These are phyloP conservation scores for Atherix ibis DNA, from an alignment of 2,888 invertebrate species.

Conservation along the genomic window DNA sequence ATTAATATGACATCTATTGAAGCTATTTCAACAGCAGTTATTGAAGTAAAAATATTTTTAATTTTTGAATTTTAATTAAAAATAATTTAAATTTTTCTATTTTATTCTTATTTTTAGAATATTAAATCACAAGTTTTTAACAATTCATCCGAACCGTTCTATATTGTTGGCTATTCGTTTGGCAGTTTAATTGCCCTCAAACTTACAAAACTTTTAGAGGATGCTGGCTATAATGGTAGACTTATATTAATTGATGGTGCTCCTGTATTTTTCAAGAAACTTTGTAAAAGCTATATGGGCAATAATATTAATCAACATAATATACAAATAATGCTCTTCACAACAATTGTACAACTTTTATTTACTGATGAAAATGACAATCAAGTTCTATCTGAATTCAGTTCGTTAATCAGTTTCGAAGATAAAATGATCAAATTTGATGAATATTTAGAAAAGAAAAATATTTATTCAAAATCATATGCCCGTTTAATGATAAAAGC, in stretches of 20 bases:
- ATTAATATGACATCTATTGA: constrained; percentile 17
- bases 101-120: constrained; percentile 14
- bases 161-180: constrained; percentile 14
- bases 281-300: not conserved
- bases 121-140: not conserved
- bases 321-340: too few species aligned
- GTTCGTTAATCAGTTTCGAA: constrained; percentile 25
- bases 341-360: not conserved
- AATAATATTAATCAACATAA: too few species aligned
- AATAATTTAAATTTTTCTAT: constrained; percentile 22
- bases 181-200: not conserved
- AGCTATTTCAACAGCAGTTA: constrained; percentile 19
- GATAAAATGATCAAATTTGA: constrained; percentile 38
- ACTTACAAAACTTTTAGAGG: not conserved
- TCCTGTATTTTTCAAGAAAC: not conserved
- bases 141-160: too few species aligned
- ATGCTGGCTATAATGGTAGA: not conserved
- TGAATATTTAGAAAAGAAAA: constrained; percentile 38
- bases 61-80: constrained; percentile 18
- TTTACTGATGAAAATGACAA: too few species aligned
- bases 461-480: constrained; percentile 31
- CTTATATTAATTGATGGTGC: not conserved
- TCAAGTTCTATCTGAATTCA: constrained; percentile 22
- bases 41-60: constrained; percentile 28
- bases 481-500: constrained; percentile 18